phyloP scores from a whole-genome alignment of 2,797 vertebrate species.

The Macropodus opercularis region DNA sequence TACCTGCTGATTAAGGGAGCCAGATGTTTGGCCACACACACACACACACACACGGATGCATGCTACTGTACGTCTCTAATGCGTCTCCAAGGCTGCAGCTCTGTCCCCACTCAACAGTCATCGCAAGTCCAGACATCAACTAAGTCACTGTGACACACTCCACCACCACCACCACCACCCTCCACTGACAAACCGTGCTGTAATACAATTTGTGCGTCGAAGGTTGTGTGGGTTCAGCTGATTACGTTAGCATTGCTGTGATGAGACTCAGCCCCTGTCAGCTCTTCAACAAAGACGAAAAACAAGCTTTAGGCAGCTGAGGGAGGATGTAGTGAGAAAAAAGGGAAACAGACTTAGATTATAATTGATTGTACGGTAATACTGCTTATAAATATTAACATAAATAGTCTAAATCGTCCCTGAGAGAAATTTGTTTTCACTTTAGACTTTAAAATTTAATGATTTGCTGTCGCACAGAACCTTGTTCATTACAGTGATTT shows the following conservation, averaged over 20 bases:
- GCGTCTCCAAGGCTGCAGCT: slow-evolving; percentile 45
- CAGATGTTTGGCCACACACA: slow-evolving; percentile 31
- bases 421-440: neutral
- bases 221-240: slow-evolving; percentile 75
- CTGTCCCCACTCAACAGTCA: slow-evolving; percentile 36
- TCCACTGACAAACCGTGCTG: slow-evolving; percentile 23
- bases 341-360: neutral
- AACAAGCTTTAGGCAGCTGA: slow-evolving; percentile 15
- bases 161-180: slow-evolving; percentile 11
- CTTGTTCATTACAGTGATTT: slow-evolving; percentile 13
- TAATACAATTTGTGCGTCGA: slow-evolving; percentile 79
- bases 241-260: slow-evolving; percentile 70
- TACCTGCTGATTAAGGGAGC: slow-evolving; percentile 16
- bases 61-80: slow-evolving; percentile 16
- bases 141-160: slow-evolving; percentile 69
- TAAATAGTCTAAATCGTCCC: slow-evolving; percentile 4
- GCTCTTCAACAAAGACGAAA: slow-evolving; percentile 62
- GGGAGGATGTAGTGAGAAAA: neutral
- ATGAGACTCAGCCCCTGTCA: slow-evolving; percentile 63
- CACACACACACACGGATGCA: slow-evolving; percentile 1
- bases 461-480: too few species aligned
- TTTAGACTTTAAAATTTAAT: slow-evolving; percentile 4
- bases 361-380: slow-evolving; percentile 12
- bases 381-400: neutral
- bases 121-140: slow-evolving; percentile 53